A percentile compares a stretch with the other conserved stretches of the same genome.
Evolutionary conservation across 2,113 vertebrate genomes (phyloP).

Genomic region (Lepus timidus): DNA sequence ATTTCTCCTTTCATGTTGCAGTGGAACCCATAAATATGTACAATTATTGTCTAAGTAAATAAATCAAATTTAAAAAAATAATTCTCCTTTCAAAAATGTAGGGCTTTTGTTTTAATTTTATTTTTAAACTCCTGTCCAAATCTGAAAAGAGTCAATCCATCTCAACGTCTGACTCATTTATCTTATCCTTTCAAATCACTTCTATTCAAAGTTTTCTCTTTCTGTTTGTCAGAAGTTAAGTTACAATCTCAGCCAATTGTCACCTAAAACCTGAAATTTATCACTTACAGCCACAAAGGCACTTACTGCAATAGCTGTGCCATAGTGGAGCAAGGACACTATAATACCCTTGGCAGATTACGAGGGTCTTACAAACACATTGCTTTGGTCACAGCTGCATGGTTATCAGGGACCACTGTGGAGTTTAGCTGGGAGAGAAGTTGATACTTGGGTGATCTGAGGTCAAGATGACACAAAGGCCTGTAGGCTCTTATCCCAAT

Average conservation of each 20-base stretch:
- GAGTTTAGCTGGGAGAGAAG: not conserved
- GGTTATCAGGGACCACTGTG: no score
- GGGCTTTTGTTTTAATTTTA: not conserved
- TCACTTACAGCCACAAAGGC: not conserved
- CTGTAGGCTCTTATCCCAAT: not conserved
- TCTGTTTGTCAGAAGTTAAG: not conserved
- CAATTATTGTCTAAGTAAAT: no score
- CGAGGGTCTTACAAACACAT: not conserved
- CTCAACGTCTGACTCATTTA: not conserved
- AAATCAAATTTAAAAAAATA: no score
- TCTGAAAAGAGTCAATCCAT: not conserved
- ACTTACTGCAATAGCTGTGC: not conserved
- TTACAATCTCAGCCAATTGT: conserved; percentile 4
- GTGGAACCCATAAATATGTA: no score
- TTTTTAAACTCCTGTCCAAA: not conserved
- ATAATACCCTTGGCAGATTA: fast-evolving
- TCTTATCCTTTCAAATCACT: conserved; percentile 17
- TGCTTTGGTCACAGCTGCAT: not conserved
- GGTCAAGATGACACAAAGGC: not conserved
- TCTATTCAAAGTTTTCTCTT: conserved; percentile 27
- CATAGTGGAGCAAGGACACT: not conserved
- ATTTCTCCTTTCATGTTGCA: not conserved
- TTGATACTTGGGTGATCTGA: not conserved
- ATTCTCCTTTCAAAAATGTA: not conserved
- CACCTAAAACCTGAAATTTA: not conserved